phyloP scores from a whole-genome alignment of 2,113 vertebrate species.

The Heterocephalus glaber region DNA sequence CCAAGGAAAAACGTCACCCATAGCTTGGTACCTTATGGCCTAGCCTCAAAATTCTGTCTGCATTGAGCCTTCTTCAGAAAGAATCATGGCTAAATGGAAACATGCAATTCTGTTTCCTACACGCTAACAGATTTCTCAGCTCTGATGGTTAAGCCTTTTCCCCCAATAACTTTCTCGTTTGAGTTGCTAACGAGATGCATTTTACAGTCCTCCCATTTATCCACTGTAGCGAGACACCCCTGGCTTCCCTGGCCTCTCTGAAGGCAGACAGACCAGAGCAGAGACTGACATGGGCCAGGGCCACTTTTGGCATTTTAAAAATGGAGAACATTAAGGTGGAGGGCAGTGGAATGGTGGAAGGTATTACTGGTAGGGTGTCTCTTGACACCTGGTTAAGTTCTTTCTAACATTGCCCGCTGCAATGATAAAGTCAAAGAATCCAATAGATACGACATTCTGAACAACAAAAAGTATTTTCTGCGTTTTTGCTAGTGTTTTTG shows the following conservation, averaged over 20 bases:
- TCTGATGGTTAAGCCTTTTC: background rate
- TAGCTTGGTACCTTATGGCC: background rate
- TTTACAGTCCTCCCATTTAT: background rate
- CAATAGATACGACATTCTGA: background rate
- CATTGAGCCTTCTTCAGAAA: background rate
- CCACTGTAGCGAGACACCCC: background rate
- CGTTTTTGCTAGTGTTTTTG: conserved; percentile 22
- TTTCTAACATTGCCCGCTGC: background rate
- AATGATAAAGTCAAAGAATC: background rate
- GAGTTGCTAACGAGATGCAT: background rate
- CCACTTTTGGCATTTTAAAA: background rate
- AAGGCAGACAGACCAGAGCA: background rate
- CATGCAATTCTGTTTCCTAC: background rate
- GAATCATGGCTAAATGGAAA: conserved; percentile 27
- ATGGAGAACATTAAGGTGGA: background rate
- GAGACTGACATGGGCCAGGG: background rate
- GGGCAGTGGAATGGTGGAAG: background rate
- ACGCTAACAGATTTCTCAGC: background rate
- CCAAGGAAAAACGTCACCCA: background rate
- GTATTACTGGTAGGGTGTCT: background rate
- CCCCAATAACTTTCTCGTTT: background rate
- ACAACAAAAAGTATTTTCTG: background rate
- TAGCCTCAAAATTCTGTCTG: background rate
- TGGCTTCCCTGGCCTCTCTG: background rate
- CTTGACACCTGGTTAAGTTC: background rate